Evolutionary conservation across 1,140 invertebrate genomes (phyloP).

Genomic region (Camponotus vicinus): DNA sequence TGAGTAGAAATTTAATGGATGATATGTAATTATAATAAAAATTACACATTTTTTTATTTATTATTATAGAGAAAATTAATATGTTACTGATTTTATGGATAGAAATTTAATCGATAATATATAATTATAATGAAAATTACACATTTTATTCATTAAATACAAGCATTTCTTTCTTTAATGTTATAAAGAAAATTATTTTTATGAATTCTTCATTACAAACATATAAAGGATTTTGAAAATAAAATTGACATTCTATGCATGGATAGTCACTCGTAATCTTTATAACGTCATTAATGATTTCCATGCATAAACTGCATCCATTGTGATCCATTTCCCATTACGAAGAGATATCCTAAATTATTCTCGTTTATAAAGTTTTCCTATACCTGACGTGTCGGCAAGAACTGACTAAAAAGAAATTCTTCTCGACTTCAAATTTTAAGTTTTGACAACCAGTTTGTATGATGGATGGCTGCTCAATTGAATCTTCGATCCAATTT

Average conservation of each 20-base stretch:
- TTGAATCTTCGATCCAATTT: slow-evolving; percentile 24
- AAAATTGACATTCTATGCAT: neutral
- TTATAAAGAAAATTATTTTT: neutral
- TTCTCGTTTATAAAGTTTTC: neutral
- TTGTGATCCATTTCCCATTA: slow-evolving; percentile 4
- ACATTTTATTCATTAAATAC: neutral
- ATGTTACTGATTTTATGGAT: neutral
- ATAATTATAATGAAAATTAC: neutral
- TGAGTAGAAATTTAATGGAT: neutral
- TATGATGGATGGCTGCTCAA: slow-evolving; percentile 27
- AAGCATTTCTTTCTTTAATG: neutral
- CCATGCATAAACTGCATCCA: neutral
- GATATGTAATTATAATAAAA: neutral
- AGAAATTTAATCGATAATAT: neutral
- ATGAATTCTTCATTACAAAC: neutral
- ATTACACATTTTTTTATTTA: neutral
- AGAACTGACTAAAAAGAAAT: slow-evolving; percentile 9
- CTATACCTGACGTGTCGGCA: slow-evolving; percentile 10
- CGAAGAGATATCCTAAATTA: slow-evolving; percentile 11
- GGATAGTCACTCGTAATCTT: neutral
- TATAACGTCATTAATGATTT: slow-evolving; percentile 19
- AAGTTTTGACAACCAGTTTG: slow-evolving; percentile 23
- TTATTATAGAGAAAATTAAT: neutral
- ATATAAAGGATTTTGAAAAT: neutral
- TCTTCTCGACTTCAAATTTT: neutral